Evolutionary conservation across 1,140 invertebrate species (phyloP).

Genomic region (Tenebrio molitor): DNA sequence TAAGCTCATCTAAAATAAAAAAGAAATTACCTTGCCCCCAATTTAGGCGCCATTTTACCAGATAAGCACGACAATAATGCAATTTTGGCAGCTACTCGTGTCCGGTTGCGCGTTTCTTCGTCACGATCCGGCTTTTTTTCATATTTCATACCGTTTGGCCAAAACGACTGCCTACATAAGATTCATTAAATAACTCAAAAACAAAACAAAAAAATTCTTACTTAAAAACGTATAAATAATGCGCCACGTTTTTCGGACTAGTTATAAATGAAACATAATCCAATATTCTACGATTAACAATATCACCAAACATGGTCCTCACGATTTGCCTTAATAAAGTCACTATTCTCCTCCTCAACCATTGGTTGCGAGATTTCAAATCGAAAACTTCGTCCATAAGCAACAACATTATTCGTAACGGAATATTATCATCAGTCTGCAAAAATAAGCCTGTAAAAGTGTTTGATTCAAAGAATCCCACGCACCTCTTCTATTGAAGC

Average conservation of each 20-base stretch:
- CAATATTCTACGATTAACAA: constrained; percentile 90
- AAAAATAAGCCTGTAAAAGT: constrained; percentile 56
- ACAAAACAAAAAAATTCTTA: constrained; percentile 66
- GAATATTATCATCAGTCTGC: constrained; percentile 87
- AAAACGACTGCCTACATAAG: constrained; percentile 78
- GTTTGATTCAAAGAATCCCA: constrained; percentile 27
- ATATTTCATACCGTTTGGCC: constrained; percentile 81
- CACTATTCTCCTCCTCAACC: constrained; percentile 86
- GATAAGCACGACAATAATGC: constrained; percentile 84
- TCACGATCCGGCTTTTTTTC: constrained; percentile 76
- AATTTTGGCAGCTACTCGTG: constrained; percentile 87
- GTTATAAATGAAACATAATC: constrained; percentile 93
- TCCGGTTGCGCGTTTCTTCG: constrained; percentile 81
- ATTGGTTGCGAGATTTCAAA: constrained; percentile 88
- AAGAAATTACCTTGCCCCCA: background rate
- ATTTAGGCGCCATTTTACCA: constrained; percentile 68
- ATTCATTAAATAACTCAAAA: background rate
- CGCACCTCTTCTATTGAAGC: constrained; percentile 75
- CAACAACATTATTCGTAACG: constrained; percentile 86
- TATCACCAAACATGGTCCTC: constrained; percentile 87
- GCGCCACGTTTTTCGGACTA: constrained; percentile 89
- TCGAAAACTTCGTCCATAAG: constrained; percentile 95
- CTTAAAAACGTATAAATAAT: constrained; percentile 90
- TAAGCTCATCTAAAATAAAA: constrained; percentile 83
- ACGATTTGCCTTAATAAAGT: constrained; percentile 84